These are phyloP conservation scores for Agrochola macilenta DNA, from an alignment of 2,888 invertebrate species.

Conservation along the genomic window DNA sequence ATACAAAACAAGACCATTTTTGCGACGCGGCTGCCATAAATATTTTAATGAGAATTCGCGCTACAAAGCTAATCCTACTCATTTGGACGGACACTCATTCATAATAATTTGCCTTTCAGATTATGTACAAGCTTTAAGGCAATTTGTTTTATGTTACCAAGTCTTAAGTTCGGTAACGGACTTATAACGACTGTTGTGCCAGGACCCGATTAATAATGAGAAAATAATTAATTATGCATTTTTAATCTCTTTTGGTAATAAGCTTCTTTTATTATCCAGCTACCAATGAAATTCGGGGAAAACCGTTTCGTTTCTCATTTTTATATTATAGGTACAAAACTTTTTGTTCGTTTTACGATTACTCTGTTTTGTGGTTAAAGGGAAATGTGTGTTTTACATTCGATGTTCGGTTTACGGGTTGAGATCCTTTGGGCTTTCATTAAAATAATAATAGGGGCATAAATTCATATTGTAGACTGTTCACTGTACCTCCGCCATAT, in stretches of 20 bases:
- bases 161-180: slow-evolving; percentile 42
- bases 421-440: slow-evolving; percentile 43
- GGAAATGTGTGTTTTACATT: slow-evolving; percentile 49
- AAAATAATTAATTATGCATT: slow-evolving; percentile 1
- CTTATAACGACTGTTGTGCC: slow-evolving; percentile 22
- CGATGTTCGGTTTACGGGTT: slow-evolving; percentile 43
- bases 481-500: slow-evolving; percentile 51
- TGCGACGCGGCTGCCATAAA: slow-evolving; percentile 74
- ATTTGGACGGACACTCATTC: slow-evolving; percentile 77
- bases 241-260: slow-evolving; percentile 17
- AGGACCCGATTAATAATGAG: slow-evolving; percentile 22
- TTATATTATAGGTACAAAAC: slow-evolving; percentile 18
- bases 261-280: background rate
- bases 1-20: slow-evolving; percentile 70
- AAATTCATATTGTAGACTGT: slow-evolving; percentile 48
- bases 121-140: slow-evolving; percentile 69
- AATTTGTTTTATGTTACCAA: slow-evolving; percentile 69
- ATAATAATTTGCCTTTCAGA: slow-evolving; percentile 77
- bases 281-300: slow-evolving; percentile 1
- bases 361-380: slow-evolving; percentile 39
- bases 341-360: slow-evolving; percentile 48
- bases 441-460: slow-evolving; percentile 55
- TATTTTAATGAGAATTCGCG: slow-evolving; percentile 77
- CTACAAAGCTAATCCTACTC: slow-evolving; percentile 79
- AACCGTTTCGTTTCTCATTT: slow-evolving; percentile 9